Base-by-base conservation (phyloP, 30 jellyfish, hydroid and myxozoan genomes). In the Sanderia malayensis region DNA sequence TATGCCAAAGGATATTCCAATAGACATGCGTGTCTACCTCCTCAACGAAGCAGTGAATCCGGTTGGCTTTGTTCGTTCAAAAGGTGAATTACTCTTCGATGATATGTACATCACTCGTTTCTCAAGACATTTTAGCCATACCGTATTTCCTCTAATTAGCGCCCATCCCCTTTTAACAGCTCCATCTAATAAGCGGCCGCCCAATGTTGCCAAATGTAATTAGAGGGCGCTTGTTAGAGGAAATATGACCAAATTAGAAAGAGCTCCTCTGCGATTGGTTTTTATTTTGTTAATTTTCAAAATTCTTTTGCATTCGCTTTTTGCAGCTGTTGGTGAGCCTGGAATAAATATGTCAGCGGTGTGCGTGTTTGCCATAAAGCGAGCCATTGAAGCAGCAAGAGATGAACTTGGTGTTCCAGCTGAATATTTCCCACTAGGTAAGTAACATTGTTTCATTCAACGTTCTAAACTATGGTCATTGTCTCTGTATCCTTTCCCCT, bases 271-370 rank as follows among this genome's bases (percentile, higher is more conserved):
- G n/a, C n/a, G n/a, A n/a, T n/a, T n/a, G n/a, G n/a, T n/a, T n/a
- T n/a, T n/a, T n/a, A n/a, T n/a, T n/a, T n/a, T n/a, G n/a, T n/a
- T n/a, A n/a, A n/a, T 13, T 37, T 4, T 37, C 52, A 13, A 37
- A 37, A 37, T 37, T 37, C 52, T 37, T 37, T 37, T 37, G 6
- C 52, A 37, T 37, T n/a, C n/a, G n/a, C n/a, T n/a, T 37, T 44
- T 31, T 20, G 32, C 47, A 79, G 90, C 90, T 44, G 90, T 79
- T 21, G 90, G 90, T 52, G 90, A 79, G 57, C 90, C 90, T 2
- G 90, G 70, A 17, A 52, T 79, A 24, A 49, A 83, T 58, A 28
- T 79, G 83, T 53, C 90, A 4, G 82, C 76, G 2, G 65, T 83
- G 1, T 79, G 90, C 33, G 44, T 79, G 0, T 66, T 79, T 52